Percentiles rank a stretch among this genome's conserved stretches.
Evolutionary conservation across 2,113 vertebrate genomes (phyloP).

Genomic region (Turnix velox): DNA sequence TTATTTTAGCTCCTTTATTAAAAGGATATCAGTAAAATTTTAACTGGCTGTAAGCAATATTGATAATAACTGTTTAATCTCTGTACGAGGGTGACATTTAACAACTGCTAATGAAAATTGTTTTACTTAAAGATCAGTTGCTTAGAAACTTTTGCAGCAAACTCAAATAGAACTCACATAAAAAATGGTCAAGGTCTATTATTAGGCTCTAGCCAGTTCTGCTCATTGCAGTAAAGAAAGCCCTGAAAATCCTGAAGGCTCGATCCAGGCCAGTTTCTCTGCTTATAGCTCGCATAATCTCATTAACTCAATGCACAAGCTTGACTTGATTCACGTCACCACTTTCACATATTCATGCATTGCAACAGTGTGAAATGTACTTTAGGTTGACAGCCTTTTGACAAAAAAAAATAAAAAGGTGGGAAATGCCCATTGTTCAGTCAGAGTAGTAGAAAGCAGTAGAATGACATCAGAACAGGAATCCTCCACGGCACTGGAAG

Average conservation of each 20-base stretch:
- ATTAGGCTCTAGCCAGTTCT: neutral
- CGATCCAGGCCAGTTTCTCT: neutral
- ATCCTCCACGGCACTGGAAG: accelerated
- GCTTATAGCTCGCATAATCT: neutral
- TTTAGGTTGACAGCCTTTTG: neutral
- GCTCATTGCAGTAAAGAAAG: neutral
- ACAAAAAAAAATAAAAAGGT: neutral
- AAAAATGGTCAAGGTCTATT: neutral
- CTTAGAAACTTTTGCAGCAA: neutral
- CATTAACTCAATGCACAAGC: neutral
- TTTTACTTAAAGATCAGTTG: neutral
- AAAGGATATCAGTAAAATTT: neutral
- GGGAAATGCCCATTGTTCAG: neutral
- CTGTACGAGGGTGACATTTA: neutral
- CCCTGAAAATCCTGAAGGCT: neutral
- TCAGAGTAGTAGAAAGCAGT: neutral
- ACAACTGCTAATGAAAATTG: neutral
- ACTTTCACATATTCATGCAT: neutral
- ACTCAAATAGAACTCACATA: neutral
- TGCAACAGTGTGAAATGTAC: neutral
- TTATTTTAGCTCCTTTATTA: neutral
- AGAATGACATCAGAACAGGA: neutral
- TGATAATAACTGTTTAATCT: neutral
- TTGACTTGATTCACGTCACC: neutral
- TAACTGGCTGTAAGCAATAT: neutral